These are phyloP conservation scores for Pipistrellus kuhlii DNA, from an alignment of 2,797 vertebrate genomes.

Conservation along the genomic window DNA sequence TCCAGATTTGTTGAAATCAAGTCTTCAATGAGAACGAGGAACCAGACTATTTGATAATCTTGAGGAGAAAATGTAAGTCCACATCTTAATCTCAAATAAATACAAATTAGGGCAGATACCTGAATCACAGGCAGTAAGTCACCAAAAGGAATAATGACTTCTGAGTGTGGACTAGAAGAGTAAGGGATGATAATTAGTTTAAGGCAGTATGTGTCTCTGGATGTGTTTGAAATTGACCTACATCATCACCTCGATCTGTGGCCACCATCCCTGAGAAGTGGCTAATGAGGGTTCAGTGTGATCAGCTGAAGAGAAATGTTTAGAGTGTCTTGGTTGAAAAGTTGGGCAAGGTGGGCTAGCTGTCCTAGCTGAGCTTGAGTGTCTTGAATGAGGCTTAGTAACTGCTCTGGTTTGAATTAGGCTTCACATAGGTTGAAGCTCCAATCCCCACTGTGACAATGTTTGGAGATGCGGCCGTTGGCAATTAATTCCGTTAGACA, in stretches of 20 bases:
- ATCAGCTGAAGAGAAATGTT: not conserved
- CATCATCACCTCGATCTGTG: not conserved
- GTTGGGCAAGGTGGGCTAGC: not conserved
- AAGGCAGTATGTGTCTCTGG: not conserved
- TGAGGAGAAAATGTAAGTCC: not conserved
- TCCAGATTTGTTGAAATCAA: not conserved
- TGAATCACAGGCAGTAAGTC: not conserved
- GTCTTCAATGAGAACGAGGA: not conserved
- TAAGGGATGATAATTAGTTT: not conserved
- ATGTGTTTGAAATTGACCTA: not conserved
- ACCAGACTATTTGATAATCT: not conserved
- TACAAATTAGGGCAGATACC: not conserved
- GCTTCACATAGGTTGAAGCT: not conserved
- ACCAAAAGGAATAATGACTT: not conserved
- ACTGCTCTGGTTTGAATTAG: not conserved
- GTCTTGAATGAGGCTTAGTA: not conserved
- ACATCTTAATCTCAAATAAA: not conserved
- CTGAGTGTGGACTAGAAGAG: not conserved
- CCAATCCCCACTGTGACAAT: not conserved
- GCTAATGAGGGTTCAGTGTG: not conserved
- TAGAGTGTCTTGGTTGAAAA: not conserved
- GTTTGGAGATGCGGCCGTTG: not conserved
- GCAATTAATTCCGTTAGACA: not conserved
- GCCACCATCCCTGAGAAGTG: accelerated
- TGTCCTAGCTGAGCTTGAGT: not conserved